These are phyloP conservation scores for Bombyx huttoni DNA, from an alignment of 2,888 invertebrate genomes.

Conservation along the genomic window DNA sequence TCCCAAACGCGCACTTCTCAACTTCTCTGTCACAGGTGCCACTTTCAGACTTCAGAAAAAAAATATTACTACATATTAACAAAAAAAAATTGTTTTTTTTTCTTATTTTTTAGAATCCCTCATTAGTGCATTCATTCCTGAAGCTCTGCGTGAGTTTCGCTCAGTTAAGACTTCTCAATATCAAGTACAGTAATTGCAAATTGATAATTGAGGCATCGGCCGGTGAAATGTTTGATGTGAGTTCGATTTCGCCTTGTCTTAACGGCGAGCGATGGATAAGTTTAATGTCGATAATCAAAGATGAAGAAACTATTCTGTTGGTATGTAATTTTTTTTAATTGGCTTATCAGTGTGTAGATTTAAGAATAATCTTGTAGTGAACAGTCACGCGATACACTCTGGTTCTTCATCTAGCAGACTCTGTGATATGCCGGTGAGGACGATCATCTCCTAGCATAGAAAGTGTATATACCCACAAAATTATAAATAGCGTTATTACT, in stretches of 20 bases:
- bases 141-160: slow-evolving; percentile 39
- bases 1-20: too few species aligned
- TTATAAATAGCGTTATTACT: too few species aligned
- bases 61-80: too few species aligned
- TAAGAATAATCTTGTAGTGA: too few species aligned
- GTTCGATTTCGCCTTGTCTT: slow-evolving; percentile 41
- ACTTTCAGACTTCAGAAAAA: too few species aligned
- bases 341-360: neutral
- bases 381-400: too few species aligned
- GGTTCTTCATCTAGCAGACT: too few species aligned
- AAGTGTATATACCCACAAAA: too few species aligned
- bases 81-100: too few species aligned
- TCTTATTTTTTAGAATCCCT: slow-evolving; percentile 49
- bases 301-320: slow-evolving; percentile 31
- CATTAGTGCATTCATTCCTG: slow-evolving; percentile 34
- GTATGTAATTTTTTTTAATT: slow-evolving; percentile 31
- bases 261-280: slow-evolving; percentile 36
- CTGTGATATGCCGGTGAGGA: too few species aligned
- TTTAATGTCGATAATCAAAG: slow-evolving; percentile 24
- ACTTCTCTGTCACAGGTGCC: too few species aligned
- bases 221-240: slow-evolving; percentile 33
- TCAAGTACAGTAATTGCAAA: slow-evolving; percentile 50
- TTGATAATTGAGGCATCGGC: slow-evolving; percentile 12
- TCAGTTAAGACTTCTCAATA: slow-evolving; percentile 47
- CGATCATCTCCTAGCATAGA: too few species aligned